Percentiles rank a stretch among this genome's conserved stretches.
phyloP scores from a whole-genome alignment of 2,888 invertebrate species.

The Amblyteles armatorius region DNA sequence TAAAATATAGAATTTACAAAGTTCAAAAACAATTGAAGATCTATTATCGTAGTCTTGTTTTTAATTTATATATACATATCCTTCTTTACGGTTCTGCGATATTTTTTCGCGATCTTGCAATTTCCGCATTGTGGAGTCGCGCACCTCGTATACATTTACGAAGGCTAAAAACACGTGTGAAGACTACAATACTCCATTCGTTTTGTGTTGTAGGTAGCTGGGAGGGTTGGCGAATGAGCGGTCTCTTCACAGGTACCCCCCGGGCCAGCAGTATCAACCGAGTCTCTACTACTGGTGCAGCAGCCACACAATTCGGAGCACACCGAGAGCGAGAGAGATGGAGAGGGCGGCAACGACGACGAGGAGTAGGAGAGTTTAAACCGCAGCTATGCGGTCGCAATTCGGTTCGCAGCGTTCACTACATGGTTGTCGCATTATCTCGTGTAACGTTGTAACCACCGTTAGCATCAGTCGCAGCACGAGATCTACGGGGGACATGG shows the following conservation, averaged over 20 bases:
- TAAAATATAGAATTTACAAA: no score
- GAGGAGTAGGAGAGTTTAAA: conserved; percentile 53
- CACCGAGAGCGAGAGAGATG: conserved; percentile 14
- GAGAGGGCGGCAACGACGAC: conserved; percentile 29
- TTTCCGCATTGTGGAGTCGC: conserved; percentile 31
- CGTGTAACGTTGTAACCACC: conserved; percentile 57
- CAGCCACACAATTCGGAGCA: conserved; percentile 14
- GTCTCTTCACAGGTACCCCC: conserved; percentile 4
- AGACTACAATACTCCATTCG: conserved; percentile 37
- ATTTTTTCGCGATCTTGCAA: conserved; percentile 1
- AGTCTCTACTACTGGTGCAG: conserved; percentile 12
- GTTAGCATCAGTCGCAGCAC: conserved; percentile 12
- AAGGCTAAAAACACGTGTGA: conserved; percentile 7
- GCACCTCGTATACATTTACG: conserved; percentile 1
- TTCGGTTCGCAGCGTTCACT: conserved; percentile 70
- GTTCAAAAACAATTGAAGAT: no score
- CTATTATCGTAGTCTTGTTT: background rate
- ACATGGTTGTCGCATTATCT: conserved; percentile 66
- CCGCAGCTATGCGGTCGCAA: conserved; percentile 71
- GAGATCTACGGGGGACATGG: background rate
- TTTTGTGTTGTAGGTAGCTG: conserved; percentile 26
- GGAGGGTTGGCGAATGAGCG: conserved; percentile 30
- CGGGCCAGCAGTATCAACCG: conserved; percentile 23
- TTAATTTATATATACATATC: background rate
- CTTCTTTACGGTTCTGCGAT: background rate